Percentiles rank a stretch among this genome's conserved stretches.
Conservation (phyloP, 2,888 invertebrate genomes). For the Hirtodrosophila trivittata region DNA sequence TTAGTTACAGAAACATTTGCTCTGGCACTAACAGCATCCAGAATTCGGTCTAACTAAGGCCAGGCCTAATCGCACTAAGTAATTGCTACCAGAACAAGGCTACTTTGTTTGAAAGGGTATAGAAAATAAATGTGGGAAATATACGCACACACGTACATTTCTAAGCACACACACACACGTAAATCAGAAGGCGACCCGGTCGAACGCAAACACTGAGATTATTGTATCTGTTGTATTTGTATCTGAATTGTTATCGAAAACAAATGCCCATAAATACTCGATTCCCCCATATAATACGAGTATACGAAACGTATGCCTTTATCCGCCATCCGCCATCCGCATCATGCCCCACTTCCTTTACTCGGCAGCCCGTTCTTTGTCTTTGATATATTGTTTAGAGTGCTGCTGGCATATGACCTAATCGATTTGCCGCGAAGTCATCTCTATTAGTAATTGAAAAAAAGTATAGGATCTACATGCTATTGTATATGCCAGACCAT, state of each 20-base stretch:
- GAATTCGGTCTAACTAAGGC: background rate
- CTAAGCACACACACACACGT: background rate
- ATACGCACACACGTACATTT: conserved; percentile 1
- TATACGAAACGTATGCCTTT: conserved; percentile 24
- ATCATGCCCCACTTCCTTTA: background rate
- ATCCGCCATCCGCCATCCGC: too few species aligned
- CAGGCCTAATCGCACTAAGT: background rate
- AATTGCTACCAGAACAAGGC: background rate
- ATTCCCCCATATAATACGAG: conserved; percentile 37
- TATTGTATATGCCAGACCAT: background rate
- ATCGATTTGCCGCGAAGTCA: conserved; percentile 62
- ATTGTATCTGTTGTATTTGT: conserved; percentile 51
- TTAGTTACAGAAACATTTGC: too few species aligned
- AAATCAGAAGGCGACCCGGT: conserved; percentile 10
- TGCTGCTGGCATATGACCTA: conserved; percentile 60
- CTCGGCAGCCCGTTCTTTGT: conserved; percentile 21
- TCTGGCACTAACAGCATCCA: too few species aligned
- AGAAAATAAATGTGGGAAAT: conserved; percentile 40
- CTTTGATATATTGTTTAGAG: conserved; percentile 64
- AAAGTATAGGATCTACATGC: too few species aligned
- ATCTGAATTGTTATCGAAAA: conserved; percentile 51
- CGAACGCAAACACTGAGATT: conserved; percentile 16
- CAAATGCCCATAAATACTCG: conserved; percentile 62
- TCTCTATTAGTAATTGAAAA: conserved; percentile 45
- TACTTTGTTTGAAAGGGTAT: conserved; percentile 13